Percentiles rank a stretch among this genome's conserved stretches.
phyloP scores from a whole-genome alignment of 2,888 invertebrate genomes.

The Pegoplata infirma region DNA sequence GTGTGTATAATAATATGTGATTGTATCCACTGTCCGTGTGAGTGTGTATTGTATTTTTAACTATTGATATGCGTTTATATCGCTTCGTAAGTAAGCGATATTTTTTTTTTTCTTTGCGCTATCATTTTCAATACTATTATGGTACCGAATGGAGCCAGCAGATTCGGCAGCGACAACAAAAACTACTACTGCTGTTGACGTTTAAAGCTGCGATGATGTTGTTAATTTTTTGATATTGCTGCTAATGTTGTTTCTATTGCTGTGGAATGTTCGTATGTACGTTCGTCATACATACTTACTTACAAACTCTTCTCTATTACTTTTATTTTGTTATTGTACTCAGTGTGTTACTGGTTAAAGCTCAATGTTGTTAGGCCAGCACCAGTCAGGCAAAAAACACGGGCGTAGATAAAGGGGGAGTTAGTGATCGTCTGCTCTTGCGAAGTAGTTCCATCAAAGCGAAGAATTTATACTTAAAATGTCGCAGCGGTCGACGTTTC shows the following conservation, averaged over 20 bases:
- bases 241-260: constrained; percentile 7
- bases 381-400: no score
- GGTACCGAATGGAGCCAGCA: background rate
- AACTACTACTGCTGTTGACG: background rate
- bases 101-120: constrained; percentile 16
- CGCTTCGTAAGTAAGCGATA: constrained; percentile 23
- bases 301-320: constrained; percentile 43
- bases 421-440: no score
- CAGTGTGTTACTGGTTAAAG: constrained; percentile 50
- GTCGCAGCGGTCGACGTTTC: no score
- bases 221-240: constrained; percentile 19
- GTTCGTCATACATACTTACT: background rate
- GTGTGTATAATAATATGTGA: no score
- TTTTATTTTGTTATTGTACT: constrained; percentile 1
- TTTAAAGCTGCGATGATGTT: constrained; percentile 22
- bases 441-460: no score
- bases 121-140: constrained; percentile 21
- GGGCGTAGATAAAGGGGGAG: no score
- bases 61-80: constrained; percentile 13
- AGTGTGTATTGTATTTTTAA: constrained; percentile 6
- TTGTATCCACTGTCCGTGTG: background rate
- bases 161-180: background rate
- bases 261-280: constrained; percentile 40
- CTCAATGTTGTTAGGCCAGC: constrained; percentile 57
- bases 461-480: no score